phyloP scores from a whole-genome alignment of 2,113 vertebrate genomes.

The Oncorhynchus tshawytscha region DNA sequence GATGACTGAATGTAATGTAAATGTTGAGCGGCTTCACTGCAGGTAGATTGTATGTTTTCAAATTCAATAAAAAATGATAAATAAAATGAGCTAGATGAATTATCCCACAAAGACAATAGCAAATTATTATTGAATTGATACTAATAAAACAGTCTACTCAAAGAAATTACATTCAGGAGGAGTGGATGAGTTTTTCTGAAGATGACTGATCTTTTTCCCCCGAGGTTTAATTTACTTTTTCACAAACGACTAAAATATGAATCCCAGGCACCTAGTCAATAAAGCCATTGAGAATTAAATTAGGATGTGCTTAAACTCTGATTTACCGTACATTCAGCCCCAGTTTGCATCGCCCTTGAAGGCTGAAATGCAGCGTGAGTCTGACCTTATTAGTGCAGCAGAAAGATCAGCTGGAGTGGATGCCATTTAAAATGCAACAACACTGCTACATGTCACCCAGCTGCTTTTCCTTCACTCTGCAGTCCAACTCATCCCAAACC shows the following conservation, averaged over 20 bases:
- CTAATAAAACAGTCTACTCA: too few relatives aligned
- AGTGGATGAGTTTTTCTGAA: not conserved
- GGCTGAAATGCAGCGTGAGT: constrained; percentile 10
- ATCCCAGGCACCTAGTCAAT: not conserved
- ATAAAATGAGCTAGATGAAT: too few relatives aligned
- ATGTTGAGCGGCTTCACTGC: too few relatives aligned
- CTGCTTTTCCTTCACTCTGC: too few relatives aligned
- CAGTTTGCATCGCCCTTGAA: constrained; percentile 16
- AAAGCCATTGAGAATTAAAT: constrained; percentile 1
- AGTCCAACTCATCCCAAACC: too few relatives aligned
- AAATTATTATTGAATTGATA: too few relatives aligned
- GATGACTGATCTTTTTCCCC: too few relatives aligned
- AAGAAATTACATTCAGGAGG: not conserved
- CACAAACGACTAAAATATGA: not conserved
- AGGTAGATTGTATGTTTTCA: too few relatives aligned
- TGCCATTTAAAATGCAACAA: not conserved
- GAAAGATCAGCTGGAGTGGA: not conserved
- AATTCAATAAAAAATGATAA: too few relatives aligned
- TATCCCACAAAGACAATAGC: too few relatives aligned
- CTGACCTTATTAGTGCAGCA: constrained; percentile 44
- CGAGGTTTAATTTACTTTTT: not conserved
- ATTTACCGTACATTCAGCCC: constrained; percentile 21
- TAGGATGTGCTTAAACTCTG: constrained; percentile 4
- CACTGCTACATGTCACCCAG: not conserved
- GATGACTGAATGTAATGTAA: too few relatives aligned